phyloP scores from a whole-genome alignment of 2,888 invertebrate species.

The Gastrophysa polygoni region DNA sequence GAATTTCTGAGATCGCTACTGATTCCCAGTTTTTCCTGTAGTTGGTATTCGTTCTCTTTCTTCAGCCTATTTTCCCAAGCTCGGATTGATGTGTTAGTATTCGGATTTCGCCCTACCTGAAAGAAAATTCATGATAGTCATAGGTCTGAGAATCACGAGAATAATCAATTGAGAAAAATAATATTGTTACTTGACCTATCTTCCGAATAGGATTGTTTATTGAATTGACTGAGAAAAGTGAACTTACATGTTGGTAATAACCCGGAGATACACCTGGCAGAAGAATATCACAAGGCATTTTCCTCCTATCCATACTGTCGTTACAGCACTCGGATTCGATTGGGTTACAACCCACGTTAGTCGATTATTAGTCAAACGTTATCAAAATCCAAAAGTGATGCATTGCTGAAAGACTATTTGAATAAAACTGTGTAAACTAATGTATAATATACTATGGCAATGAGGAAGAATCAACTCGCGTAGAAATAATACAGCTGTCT shows the following conservation, averaged over 20 bases:
- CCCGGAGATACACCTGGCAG: constrained; percentile 39
- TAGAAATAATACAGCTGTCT: not conserved
- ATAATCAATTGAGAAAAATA: too few relatives aligned
- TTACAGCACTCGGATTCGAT: not conserved
- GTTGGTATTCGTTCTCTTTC: constrained; percentile 12
- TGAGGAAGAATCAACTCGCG: not conserved
- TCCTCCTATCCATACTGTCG: not conserved
- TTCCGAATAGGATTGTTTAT: too few relatives aligned
- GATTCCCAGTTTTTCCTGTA: constrained; percentile 7
- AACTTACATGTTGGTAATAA: constrained; percentile 46
- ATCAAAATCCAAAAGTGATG: not conserved
- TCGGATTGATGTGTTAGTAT: constrained; percentile 13
- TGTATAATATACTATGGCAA: too few relatives aligned
- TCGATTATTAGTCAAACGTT: not conserved
- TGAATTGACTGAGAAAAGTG: too few relatives aligned
- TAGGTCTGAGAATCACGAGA: too few relatives aligned
- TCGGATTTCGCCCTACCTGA: constrained; percentile 17
- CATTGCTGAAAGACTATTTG: too few relatives aligned
- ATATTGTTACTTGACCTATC: too few relatives aligned
- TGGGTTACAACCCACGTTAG: too few relatives aligned
- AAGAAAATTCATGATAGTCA: too few relatives aligned
- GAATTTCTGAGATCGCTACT: not conserved
- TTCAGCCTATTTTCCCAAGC: constrained; percentile 12
- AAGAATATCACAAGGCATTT: constrained; percentile 35
- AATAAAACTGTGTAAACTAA: too few relatives aligned